These are phyloP conservation scores for Antechinus flavipes DNA, from an alignment of 2,113 vertebrate species.

Conservation along the genomic window DNA sequence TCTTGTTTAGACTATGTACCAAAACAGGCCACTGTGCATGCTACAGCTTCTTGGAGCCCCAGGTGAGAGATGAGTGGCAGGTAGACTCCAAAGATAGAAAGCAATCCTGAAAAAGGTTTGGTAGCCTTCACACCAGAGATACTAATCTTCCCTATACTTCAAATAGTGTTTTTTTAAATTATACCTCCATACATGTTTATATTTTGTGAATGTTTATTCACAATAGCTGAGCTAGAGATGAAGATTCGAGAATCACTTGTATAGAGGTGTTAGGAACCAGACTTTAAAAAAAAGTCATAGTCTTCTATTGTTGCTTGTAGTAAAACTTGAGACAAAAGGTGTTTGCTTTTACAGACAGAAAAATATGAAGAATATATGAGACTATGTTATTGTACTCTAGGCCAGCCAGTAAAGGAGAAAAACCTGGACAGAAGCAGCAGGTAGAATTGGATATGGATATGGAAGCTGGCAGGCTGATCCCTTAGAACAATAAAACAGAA, in stretches of 20 bases:
- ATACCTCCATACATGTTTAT: no score
- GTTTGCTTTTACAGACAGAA: not conserved
- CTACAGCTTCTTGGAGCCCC: no score
- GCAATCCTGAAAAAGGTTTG: no score
- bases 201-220: no score
- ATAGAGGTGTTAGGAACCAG: not conserved
- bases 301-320: not conserved
- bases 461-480: not conserved
- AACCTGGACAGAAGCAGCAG: not conserved
- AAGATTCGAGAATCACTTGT: not conserved
- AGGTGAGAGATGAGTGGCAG: no score
- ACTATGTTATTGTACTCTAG: not conserved
- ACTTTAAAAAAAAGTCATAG: not conserved
- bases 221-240: not conserved
- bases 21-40: no score
- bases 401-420: not conserved
- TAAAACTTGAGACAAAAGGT: not conserved
- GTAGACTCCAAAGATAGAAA: no score
- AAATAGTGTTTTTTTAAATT: no score
- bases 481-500: not conserved
- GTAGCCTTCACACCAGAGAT: no score
- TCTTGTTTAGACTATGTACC: no score
- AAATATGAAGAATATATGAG: not conserved
- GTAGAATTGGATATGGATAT: not conserved
- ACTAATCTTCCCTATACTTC: no score